phyloP scores from a whole-genome alignment of 2,113 vertebrate genomes.

The Bagarius yarrelli region DNA sequence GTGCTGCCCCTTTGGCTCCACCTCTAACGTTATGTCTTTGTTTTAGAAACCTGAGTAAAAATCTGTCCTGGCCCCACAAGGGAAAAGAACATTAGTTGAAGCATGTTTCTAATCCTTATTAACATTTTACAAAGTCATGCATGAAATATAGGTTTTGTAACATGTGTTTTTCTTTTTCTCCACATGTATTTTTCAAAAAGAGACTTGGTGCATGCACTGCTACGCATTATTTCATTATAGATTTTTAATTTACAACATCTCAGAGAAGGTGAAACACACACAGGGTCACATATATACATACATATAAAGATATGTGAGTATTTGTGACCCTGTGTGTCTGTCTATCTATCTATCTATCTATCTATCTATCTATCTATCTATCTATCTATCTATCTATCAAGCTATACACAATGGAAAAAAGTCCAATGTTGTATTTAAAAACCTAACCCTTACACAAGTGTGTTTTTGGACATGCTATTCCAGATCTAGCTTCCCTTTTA shows the following conservation, averaged over 20 bases:
- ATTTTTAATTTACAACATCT: slow-evolving; percentile 72
- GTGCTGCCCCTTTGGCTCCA: slow-evolving; percentile 42
- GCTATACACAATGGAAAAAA: no score
- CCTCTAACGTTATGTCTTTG: slow-evolving; percentile 56
- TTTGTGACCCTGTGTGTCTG: no score
- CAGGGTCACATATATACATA: slow-evolving; percentile 25
- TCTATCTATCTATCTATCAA: no score
- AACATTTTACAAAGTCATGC: slow-evolving; percentile 86
- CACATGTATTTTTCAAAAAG: slow-evolving; percentile 79
- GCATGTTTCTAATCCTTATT: slow-evolving; percentile 90
- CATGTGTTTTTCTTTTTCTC: slow-evolving; percentile 87
- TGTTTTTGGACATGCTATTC: no score
- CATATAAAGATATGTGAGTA: no score
- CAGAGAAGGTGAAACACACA: slow-evolving; percentile 48
- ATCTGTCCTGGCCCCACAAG: slow-evolving; percentile 52
- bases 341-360: no score
- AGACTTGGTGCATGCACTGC: slow-evolving; percentile 76
- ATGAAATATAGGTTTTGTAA: slow-evolving; percentile 84
- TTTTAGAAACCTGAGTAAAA: slow-evolving; percentile 60
- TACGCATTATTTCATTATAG: slow-evolving; percentile 83
- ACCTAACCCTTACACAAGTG: no score
- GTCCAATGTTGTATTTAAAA: no score
- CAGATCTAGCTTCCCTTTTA: no score
- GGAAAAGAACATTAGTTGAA: slow-evolving; percentile 68
- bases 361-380: no score